Evolutionary conservation across 1,140 invertebrate species (phyloP).

Genomic region (Himalopsyche phryganea): DNA sequence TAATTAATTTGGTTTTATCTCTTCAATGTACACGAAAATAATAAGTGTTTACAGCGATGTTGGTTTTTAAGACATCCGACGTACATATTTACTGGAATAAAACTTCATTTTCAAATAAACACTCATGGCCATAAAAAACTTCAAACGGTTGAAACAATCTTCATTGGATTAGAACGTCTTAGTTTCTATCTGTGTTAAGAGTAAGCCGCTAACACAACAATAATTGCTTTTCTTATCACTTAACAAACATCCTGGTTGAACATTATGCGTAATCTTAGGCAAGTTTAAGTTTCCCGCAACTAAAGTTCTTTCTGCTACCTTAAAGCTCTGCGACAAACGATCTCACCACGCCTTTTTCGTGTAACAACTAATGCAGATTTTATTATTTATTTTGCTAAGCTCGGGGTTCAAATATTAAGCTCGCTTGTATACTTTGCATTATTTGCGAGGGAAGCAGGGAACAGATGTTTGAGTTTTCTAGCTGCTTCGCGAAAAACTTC

Average conservation of each 20-base stretch:
- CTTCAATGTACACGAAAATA: too few relatives aligned
- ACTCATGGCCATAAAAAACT: too few relatives aligned
- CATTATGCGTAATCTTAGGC: too few relatives aligned
- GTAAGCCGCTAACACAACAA: not conserved
- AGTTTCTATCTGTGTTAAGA: not conserved
- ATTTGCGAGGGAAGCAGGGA: not conserved
- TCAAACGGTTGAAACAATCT: not conserved
- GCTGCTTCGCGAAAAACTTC: not conserved
- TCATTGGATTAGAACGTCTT: not conserved
- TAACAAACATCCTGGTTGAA: too few relatives aligned
- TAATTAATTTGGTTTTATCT: too few relatives aligned
- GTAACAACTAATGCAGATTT: constrained; percentile 26
- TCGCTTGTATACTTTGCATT: constrained; percentile 1
- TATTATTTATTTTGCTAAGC: constrained; percentile 17
- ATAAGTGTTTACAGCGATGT: too few relatives aligned
- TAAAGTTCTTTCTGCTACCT: constrained; percentile 12
- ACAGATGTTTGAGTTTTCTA: not conserved
- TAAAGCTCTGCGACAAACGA: constrained; percentile 22
- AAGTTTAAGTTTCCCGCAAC: not conserved
- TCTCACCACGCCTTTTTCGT: constrained; percentile 24
- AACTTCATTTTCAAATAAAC: too few relatives aligned
- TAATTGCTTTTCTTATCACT: too few relatives aligned
- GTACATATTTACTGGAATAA: too few relatives aligned
- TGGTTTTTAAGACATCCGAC: too few relatives aligned
- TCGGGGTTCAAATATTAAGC: constrained; percentile 1